Conservation (phyloP, 2,888 invertebrate species). For the Drosophila mercatorum region DNA sequence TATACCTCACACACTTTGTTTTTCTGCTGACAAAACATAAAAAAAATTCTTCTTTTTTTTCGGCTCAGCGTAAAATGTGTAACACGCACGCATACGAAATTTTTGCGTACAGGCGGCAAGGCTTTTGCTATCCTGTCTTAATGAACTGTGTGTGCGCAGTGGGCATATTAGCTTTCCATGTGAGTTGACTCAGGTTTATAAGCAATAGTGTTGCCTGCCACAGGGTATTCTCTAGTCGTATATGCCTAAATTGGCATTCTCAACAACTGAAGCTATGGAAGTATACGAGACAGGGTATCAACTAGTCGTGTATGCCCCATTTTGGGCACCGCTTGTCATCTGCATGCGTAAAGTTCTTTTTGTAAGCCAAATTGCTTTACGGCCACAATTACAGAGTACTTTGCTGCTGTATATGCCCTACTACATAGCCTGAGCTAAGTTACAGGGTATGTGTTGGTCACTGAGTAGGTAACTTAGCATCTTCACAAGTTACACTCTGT, state of each 20-base stretch:
- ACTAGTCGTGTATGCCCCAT: not conserved
- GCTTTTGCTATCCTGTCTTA: not conserved
- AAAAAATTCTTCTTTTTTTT: conserved; percentile 18
- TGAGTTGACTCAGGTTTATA: too few species aligned
- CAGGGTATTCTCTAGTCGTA: not conserved
- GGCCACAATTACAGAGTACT: too few species aligned
- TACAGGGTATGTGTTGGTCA: not conserved
- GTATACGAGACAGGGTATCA: not conserved
- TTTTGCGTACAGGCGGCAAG: conserved; percentile 44
- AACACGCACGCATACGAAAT: conserved; percentile 73
- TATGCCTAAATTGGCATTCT: too few species aligned
- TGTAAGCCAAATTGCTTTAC: too few species aligned
- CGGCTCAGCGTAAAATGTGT: conserved; percentile 52
- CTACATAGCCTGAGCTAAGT: too few species aligned
- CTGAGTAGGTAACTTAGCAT: rapidly evolving
- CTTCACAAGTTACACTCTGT: too few species aligned
- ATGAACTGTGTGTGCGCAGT: not conserved
- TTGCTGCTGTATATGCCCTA: too few species aligned
- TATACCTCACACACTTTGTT: conserved; percentile 36
- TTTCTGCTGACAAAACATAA: conserved; percentile 75
- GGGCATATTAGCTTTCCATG: not conserved
- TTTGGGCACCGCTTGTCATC: not conserved
- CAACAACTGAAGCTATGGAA: not conserved
- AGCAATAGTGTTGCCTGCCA: too few species aligned
- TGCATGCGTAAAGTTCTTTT: too few species aligned